Evolutionary conservation across 2,888 invertebrate species (phyloP), one percentile per base, ranked within the genome.

Genomic region (Pheosia tremula): DNA sequence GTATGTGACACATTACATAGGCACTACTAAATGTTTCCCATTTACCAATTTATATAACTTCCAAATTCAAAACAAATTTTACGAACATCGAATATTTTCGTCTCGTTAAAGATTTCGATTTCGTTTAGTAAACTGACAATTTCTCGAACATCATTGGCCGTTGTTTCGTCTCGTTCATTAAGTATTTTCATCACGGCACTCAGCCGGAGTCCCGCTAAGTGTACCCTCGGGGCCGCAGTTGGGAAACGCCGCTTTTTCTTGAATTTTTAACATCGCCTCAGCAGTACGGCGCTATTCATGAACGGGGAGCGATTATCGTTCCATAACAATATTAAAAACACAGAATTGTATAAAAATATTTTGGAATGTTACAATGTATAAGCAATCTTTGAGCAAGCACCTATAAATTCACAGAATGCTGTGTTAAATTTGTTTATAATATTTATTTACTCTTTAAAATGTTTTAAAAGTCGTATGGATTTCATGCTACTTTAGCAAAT

Each of bases 241-340:
- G 86, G 82, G 78, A 68, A 68, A 66, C 78, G 78, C 69, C 78
- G 81, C 79, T 83, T 87, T 88, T 87, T 87, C 86, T 85, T 89
- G 88, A 89, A 90, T 90, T 89, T 90, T 89, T 90, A 89, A 88
- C 84, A 77, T 72, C 74, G 59, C 74, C 80, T 79, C 85, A 85
- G 81, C 85, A 82, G 74, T 69, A 60, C 62, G 77, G 78, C 70
- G 60, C 69, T 80, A 79, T 78, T 79, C 77, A 75, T 68, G 76
- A 83, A 79, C 74, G 76, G 62, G 55, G 7, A 64, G 70, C 71
- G 67, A 60, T 41, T 64, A 66, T 56, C 62, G 66, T 62, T 66
- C 61, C 61, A 68, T 68, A 68, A 66, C 67, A 60, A 24, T 24
- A 24, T 24, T 24, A 2, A 24, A 1, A 24, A 24, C 24, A 24